Evolutionary conservation across 2,797 vertebrate genomes (phyloP), one percentile per base, ranked within the genome.

Genomic region (Holocentrus rufus): DNA sequence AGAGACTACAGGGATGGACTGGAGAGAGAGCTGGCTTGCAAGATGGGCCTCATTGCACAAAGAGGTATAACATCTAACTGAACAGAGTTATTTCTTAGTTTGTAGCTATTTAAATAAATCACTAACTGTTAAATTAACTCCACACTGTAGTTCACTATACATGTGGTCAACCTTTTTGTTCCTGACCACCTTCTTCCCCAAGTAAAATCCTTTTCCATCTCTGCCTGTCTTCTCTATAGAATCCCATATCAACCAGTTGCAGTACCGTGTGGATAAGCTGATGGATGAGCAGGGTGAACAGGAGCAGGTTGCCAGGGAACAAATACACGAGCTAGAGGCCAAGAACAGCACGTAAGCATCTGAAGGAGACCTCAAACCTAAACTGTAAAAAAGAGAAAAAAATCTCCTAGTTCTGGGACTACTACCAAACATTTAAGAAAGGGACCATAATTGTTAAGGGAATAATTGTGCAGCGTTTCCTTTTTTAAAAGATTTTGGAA

Each of bases 1-100:
- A 87, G 94, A 5, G 96, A 95, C 15, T 94, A 95, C 69, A 91
- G 93, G 60, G 97, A 98, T 0, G 92, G 94, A 9, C 81, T 98
- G 84, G 96, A 97, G 79, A 89, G 90, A 36, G 97, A 99, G 80
- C 70, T 98, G 72, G 86, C 93, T 0, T 90, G 88, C 90, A 94
- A 88, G 39, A 83, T 93, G 23, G 85, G 89, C 23, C 85, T 94
- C 5, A 50, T 98, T 57, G 79, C 94, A 0, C 95, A 97, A 77
- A 96, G 94, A 90, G 97, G 97, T 98, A 76, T 31, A 0, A 7
- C 13, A 53, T 14, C 9, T 17, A 25, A 31, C 3, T 10, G n/a
- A 9, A 46, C 14, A 27, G 4, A 31, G 17, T 34, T 34, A 46
- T 46, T 15, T 14, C 3, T 1, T 17, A 5, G 1, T 17, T 46